These are phyloP conservation scores for Meteorus cinctellus DNA, from an alignment of 2,888 invertebrate genomes.

Conservation along the genomic window DNA sequence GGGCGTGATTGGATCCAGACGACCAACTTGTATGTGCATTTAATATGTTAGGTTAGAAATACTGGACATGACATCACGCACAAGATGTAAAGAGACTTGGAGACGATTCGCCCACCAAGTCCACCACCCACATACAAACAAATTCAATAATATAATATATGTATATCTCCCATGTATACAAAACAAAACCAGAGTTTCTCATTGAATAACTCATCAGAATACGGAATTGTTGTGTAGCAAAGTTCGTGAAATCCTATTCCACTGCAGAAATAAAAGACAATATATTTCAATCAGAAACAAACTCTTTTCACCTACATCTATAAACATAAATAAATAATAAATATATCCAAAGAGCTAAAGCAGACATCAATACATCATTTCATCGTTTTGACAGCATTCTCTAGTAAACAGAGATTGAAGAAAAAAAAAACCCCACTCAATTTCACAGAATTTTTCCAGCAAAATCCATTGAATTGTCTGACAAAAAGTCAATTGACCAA, in stretches of 20 bases:
- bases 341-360: not conserved
- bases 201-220: not conserved
- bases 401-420: too few relatives aligned
- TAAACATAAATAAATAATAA: not conserved
- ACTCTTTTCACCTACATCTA: not conserved
- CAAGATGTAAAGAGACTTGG: constrained; percentile 33
- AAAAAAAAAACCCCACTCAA: too few relatives aligned
- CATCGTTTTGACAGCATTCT: too few relatives aligned
- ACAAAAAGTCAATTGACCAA: too few relatives aligned
- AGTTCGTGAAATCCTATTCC: not conserved
- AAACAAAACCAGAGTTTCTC: constrained; percentile 33
- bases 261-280: not conserved
- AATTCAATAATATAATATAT: constrained; percentile 12
- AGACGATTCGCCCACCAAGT: constrained; percentile 22
- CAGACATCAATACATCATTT: too few relatives aligned
- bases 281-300: not conserved
- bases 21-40: constrained; percentile 45
- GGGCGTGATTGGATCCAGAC: constrained; percentile 66
- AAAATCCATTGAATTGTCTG: too few relatives aligned
- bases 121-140: constrained; percentile 30
- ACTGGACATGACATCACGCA: constrained; percentile 66
- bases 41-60: constrained; percentile 65
- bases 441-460: too few relatives aligned
- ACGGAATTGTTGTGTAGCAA: not conserved
- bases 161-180: not conserved